Conservation (phyloP, 2,797 vertebrate species). For the Lateolabrax maculatus region DNA sequence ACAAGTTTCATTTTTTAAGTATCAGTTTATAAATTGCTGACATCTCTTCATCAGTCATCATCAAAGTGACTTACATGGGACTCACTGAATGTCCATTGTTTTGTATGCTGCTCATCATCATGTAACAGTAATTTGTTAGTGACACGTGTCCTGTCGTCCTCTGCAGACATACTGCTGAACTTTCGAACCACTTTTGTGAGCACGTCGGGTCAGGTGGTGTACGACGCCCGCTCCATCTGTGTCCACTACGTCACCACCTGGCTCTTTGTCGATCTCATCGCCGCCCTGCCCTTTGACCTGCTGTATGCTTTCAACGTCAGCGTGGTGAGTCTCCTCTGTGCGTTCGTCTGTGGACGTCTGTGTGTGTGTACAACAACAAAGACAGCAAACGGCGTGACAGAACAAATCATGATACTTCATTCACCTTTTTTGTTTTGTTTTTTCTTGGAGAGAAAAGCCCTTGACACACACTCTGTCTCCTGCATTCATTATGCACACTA, state of each 20-base stretch:
- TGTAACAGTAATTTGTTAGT: neutral
- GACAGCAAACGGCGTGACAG: neutral
- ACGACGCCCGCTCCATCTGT: conserved; percentile 97
- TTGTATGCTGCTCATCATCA: neutral
- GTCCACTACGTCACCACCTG: conserved; percentile 98
- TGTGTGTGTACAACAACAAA: conserved; percentile 16
- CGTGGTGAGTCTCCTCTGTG: conserved; percentile 83
- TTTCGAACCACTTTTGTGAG: conserved; percentile 98
- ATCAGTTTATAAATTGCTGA: too few species aligned
- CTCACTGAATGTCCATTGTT: neutral
- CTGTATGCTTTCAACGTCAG: conserved; percentile 98
- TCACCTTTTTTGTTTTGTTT: conserved; percentile 3
- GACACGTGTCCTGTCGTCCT: conserved; percentile 25
- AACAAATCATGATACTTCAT: neutral
- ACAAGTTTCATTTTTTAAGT: too few species aligned
- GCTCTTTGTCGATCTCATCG: conserved; percentile 98
- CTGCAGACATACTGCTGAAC: conserved; percentile 96
- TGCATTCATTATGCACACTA: conserved; percentile 17
- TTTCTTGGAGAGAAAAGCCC: neutral
- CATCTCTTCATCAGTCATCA: neutral
- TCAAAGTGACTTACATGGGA: neutral
- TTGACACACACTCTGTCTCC: neutral
- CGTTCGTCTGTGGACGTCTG: conserved; percentile 23
- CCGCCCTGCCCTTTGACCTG: conserved; percentile 97
- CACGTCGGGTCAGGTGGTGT: conserved; percentile 98